These are phyloP conservation scores for Bursaphelenchus mucronatus DNA, from an alignment of 1,140 invertebrate species.

Conservation along the genomic window DNA sequence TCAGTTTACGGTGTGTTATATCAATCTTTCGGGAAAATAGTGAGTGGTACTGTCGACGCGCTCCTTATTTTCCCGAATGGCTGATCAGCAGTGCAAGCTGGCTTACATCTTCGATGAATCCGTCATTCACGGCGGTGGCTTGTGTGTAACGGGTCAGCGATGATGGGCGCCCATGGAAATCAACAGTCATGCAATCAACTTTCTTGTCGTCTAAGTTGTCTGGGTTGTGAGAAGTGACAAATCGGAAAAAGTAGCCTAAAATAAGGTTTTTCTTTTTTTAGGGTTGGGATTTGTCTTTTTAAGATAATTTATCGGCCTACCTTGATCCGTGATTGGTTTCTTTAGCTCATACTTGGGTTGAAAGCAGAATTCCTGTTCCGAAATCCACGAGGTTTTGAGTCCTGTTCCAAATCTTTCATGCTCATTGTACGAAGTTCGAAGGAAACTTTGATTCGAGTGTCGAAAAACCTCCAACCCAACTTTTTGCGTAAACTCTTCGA, in stretches of 20 bases:
- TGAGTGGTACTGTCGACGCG: too few species aligned
- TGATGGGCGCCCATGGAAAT: conserved; percentile 57
- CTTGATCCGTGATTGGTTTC: conserved; percentile 3
- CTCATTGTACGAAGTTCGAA: conserved; percentile 54
- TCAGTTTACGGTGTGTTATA: too few species aligned
- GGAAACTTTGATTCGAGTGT: conserved; percentile 57
- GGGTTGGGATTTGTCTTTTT: background rate
- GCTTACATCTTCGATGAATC: conserved; percentile 56
- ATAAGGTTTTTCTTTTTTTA: conserved; percentile 51
- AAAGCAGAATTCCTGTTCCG: conserved; percentile 59
- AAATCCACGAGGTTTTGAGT: conserved; percentile 55
- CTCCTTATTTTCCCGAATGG: conserved; percentile 14
- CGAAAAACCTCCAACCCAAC: conserved; percentile 43
- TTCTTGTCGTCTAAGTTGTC: conserved; percentile 52
- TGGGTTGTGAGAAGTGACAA: conserved; percentile 53
- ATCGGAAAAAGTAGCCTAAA: conserved; percentile 56
- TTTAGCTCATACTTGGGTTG: conserved; percentile 54
- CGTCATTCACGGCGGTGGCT: conserved; percentile 55
- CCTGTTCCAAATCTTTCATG: conserved; percentile 51
- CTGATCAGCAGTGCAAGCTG: background rate
- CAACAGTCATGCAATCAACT: conserved; percentile 49
- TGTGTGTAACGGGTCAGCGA: conserved; percentile 58
- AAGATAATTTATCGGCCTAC: too few species aligned
- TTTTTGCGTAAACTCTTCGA: conserved; percentile 59
- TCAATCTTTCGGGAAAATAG: too few species aligned